Percentiles rank a stretch among this genome's conserved stretches.
These are phyloP conservation scores for Amazonetta brasiliensis DNA, from an alignment of 2,797 vertebrate genomes.

Conservation along the genomic window DNA sequence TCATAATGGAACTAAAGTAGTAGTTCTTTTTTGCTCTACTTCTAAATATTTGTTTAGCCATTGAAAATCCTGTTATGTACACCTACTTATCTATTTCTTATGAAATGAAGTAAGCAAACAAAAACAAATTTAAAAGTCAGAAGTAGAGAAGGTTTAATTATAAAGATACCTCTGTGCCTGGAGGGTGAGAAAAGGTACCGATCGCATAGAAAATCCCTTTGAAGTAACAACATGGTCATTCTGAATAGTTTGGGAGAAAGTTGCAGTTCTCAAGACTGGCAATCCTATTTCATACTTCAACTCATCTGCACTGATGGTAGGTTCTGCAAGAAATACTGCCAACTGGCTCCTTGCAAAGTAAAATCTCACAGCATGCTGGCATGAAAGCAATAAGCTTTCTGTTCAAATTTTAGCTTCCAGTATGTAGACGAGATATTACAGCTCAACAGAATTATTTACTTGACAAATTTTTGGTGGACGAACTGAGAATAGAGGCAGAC, in stretches of 20 bases:
- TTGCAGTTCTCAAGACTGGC: neutral
- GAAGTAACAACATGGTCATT: neutral
- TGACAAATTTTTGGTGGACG: neutral
- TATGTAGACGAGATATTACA: neutral
- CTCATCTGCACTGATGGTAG: neutral
- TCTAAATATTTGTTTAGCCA: neutral
- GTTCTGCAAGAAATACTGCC: neutral
- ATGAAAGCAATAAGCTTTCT: neutral
- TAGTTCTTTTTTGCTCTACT: neutral
- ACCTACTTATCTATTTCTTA: neutral
- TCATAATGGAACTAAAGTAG: neutral
- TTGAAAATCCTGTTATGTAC: neutral
- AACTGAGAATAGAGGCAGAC: neutral
- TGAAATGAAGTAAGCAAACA: neutral
- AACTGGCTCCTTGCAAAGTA: neutral
- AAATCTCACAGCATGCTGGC: neutral
- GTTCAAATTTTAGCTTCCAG: neutral
- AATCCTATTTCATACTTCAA: neutral
- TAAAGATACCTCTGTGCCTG: neutral
- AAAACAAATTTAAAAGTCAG: neutral
- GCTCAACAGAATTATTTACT: neutral
- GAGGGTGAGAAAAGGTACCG: neutral
- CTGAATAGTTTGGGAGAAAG: neutral
- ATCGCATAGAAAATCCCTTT: neutral
- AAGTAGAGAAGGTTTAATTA: neutral